Evolutionary conservation across 2,888 invertebrate species (phyloP), one percentile per base, ranked within the genome.

Genomic region (Anoplius nigerrimus): DNA sequence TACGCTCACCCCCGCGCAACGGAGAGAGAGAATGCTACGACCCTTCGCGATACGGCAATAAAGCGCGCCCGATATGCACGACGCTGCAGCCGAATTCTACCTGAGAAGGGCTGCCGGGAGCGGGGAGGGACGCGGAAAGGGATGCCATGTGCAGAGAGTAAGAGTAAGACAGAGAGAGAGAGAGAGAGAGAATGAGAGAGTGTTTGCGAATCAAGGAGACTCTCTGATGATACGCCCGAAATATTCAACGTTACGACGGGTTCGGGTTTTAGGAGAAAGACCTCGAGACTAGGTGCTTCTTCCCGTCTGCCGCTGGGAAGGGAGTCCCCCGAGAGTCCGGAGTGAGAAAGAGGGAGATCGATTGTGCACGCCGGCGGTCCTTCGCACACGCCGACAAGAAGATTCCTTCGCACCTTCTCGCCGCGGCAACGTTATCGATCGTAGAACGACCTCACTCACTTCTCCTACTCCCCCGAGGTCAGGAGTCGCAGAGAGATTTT

Each of bases 391-490:
- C 11, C 34, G 48, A 66, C 57, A n/a, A n/a, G 24, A 76, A 69
- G 66, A 78, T 78, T 48, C 71, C 72, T 78, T 79, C 71, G 69
- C 79, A 76, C 76, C 76, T 79, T 72, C 60, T 53, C 54, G 22
- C 22, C 69, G 66, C 67, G 69, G 76, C 71, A 69, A 61, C 66
- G 73, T 75, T 76, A 81, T 81, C 81, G 81, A 81, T 81, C 78
- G 74, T 73, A 67, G 72, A 76, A 76, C 79, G 78, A 81, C 81
- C 81, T 81, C 79, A 71, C 78, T 79, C 75, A 74, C 76, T 72
- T 81, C 79, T 81, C 79, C 69, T 78, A 75, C 69, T 78, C 68
- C 71, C 76, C 72, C 74, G 79, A 76, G 78, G 78, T 81, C 80
- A 76, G 78, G 72, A 78, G 75, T 72, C 66, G 72, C 66, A 66